A percentile compares a stretch with the other conserved stretches of the same genome.
Evolutionary conservation across 2,888 invertebrate species (phyloP).

Genomic region (Spatulosminthurus flaviceps): DNA sequence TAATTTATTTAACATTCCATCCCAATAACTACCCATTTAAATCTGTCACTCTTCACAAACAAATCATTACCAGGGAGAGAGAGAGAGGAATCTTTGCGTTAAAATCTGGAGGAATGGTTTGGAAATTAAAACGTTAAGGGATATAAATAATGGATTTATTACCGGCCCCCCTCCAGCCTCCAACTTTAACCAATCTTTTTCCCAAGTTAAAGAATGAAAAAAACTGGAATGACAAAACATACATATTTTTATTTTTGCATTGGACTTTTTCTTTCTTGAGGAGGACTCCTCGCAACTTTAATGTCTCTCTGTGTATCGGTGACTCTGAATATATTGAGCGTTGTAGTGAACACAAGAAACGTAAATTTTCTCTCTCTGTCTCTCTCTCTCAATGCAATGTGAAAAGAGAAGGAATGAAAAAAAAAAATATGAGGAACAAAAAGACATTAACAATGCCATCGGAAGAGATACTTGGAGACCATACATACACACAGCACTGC

Average conservation of each 20-base stretch:
- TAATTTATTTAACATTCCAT: too few species aligned
- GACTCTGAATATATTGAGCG: background rate
- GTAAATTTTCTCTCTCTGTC: slow-evolving; percentile 1
- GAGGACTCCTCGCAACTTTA: background rate
- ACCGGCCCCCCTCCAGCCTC: slow-evolving; percentile 5
- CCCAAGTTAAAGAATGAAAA: background rate
- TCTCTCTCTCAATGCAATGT: too few species aligned
- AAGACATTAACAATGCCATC: slow-evolving; percentile 18
- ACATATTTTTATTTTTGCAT: slow-evolving; percentile 2
- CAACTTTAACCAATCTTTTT: background rate
- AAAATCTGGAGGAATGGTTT: too few species aligned
- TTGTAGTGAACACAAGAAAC: slow-evolving; percentile 8
- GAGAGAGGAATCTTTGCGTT: too few species aligned
- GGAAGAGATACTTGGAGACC: background rate
- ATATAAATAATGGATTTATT: slow-evolving; percentile 14
- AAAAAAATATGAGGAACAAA: slow-evolving; percentile 6
- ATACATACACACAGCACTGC: too few species aligned
- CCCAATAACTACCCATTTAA: too few species aligned
- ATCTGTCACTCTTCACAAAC: too few species aligned
- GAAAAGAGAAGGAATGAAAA: background rate
- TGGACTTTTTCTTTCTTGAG: background rate
- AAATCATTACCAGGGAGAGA: too few species aligned
- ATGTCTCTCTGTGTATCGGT: background rate
- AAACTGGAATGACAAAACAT: slow-evolving; percentile 13
- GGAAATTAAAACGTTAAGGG: background rate